phyloP scores from a whole-genome alignment of 2,888 invertebrate species.

The Endomychus coccineus region DNA sequence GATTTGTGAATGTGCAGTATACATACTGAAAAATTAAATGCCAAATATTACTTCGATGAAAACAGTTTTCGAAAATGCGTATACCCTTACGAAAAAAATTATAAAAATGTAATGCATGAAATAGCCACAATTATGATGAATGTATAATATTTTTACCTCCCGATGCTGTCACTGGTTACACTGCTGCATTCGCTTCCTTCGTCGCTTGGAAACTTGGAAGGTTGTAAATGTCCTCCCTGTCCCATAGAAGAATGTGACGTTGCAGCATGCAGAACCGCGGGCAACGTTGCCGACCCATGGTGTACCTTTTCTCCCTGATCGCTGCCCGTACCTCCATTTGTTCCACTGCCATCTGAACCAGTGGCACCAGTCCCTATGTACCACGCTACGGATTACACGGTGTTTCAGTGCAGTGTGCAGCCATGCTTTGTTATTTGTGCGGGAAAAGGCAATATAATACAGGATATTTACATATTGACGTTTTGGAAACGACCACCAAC shows the following conservation, averaged over 20 bases:
- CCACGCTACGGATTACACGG: constrained; percentile 43
- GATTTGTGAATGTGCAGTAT: too few relatives aligned
- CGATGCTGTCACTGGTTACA: constrained; percentile 76
- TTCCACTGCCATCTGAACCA: constrained; percentile 18
- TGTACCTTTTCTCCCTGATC: constrained; percentile 44
- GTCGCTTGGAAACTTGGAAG: constrained; percentile 68
- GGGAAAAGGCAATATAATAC: too few relatives aligned
- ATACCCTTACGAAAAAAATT: too few relatives aligned
- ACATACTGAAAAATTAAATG: too few relatives aligned
- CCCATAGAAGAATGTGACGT: constrained; percentile 46
- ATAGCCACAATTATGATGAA: too few relatives aligned
- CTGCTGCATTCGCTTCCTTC: constrained; percentile 82
- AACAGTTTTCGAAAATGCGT: too few relatives aligned
- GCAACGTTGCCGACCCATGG: constrained; percentile 57
- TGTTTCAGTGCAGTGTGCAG: constrained; percentile 19
- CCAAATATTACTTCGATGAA: too few relatives aligned
- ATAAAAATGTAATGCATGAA: too few relatives aligned
- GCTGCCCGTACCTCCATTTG: constrained; percentile 42
- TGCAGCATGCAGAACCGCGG: constrained; percentile 50
- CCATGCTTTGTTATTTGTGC: too few relatives aligned
- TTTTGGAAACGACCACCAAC: too few relatives aligned
- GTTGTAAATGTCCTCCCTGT: constrained; percentile 34
- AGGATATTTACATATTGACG: too few relatives aligned
- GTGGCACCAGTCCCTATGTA: constrained; percentile 37
- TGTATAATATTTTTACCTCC: too few relatives aligned